These are phyloP conservation scores for Cossypha heuglini DNA, from an alignment of 2,797 vertebrate species.

Conservation along the genomic window DNA sequence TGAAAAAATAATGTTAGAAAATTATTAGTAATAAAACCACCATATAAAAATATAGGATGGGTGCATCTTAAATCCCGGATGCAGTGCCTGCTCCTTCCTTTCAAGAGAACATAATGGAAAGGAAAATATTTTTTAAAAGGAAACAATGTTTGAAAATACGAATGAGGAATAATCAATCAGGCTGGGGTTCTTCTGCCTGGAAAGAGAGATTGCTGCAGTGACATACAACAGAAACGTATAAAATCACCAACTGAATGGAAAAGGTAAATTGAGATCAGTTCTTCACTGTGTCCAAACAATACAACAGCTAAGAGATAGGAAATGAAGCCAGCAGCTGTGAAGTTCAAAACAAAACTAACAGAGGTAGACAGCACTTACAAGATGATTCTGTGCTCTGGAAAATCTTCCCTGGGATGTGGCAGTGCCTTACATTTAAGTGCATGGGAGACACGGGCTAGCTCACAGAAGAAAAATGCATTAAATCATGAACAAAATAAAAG, in stretches of 20 bases:
- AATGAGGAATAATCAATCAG: background rate
- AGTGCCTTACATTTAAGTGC: background rate
- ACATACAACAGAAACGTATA: background rate
- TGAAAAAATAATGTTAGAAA: background rate
- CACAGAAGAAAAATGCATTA: background rate
- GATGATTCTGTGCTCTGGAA: background rate
- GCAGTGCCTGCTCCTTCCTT: background rate
- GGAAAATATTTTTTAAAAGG: background rate
- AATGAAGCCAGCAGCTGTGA: background rate
- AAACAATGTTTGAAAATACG: background rate
- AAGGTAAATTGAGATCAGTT: background rate
- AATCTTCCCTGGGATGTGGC: background rate
- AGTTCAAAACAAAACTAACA: background rate
- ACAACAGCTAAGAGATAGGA: background rate
- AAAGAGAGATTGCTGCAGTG: slow-evolving; percentile 13
- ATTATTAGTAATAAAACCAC: background rate
- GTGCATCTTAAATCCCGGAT: background rate
- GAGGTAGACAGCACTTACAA: background rate
- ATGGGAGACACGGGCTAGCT: background rate
- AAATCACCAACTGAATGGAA: background rate
- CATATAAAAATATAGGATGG: background rate
- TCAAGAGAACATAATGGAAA: background rate
- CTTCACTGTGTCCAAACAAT: background rate
- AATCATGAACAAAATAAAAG: background rate
- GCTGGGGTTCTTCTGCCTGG: background rate